phyloP scores from a whole-genome alignment of 2,113 vertebrate species.

The Macrotis lagotis region DNA sequence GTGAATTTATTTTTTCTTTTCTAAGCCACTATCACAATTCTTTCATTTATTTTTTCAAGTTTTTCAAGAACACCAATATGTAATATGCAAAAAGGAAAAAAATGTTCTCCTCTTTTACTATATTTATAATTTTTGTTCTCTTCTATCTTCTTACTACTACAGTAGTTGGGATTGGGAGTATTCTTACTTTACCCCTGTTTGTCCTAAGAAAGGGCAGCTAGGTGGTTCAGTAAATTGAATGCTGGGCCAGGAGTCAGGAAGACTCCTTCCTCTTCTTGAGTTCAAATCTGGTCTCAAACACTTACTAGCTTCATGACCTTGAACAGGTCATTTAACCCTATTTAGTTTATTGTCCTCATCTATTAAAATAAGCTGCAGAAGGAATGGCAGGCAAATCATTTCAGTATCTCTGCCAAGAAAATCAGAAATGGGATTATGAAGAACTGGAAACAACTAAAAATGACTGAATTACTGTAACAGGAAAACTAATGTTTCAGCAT shows the following conservation, averaged over 20 bases:
- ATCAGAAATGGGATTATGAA: not conserved
- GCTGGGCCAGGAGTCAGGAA: not conserved
- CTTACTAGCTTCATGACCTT: not conserved
- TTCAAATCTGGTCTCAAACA: not conserved
- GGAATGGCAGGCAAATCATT: not conserved
- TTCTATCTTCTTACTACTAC: not conserved
- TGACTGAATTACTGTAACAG: not conserved
- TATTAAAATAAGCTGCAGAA: not conserved
- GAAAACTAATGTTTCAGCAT: not conserved
- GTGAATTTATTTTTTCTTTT: not conserved
- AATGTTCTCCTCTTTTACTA: not conserved
- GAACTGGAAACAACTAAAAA: not conserved
- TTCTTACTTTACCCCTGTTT: not conserved
- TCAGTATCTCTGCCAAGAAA: not conserved
- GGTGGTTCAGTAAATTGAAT: not conserved
- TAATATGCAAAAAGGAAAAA: not conserved
- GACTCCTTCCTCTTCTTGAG: not conserved
- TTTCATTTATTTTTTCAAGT: not conserved
- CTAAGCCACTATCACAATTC: not conserved
- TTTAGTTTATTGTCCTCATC: not conserved
- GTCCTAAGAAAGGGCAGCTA: not conserved
- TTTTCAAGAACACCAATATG: not conserved
- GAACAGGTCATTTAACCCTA: not conserved
- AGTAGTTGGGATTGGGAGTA: not conserved
- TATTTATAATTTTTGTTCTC: not conserved